Evolutionary conservation across 2,113 vertebrate species (phyloP).

Genomic region (Austrofundulus limnaeus): DNA sequence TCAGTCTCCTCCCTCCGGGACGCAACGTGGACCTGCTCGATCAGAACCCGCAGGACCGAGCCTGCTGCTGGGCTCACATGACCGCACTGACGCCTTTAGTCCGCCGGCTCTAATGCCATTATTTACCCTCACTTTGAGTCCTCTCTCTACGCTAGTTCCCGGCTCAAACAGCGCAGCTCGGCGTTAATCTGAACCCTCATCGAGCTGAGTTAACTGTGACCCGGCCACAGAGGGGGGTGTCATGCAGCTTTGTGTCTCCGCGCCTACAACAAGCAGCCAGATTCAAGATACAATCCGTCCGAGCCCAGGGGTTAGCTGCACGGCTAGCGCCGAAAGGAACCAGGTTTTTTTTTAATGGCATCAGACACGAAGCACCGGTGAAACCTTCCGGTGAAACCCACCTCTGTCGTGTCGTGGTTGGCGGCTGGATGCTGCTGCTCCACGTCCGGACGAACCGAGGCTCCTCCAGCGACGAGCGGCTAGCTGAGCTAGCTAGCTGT

Average conservation of each 20-base stretch:
- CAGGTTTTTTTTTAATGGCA: background rate
- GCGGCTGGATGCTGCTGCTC: background rate
- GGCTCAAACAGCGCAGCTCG: no score
- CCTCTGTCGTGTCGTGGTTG: slow-evolving; percentile 29
- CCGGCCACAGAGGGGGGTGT: no score
- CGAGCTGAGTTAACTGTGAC: background rate
- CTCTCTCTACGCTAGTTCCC: no score
- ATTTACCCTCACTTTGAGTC: background rate
- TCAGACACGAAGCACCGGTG: background rate
- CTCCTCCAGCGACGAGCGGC: slow-evolving; percentile 11
- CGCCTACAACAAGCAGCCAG: no score
- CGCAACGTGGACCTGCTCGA: background rate
- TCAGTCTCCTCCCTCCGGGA: background rate
- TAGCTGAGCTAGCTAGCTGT: slow-evolving; percentile 31
- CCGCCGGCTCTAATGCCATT: background rate
- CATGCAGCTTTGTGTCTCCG: background rate
- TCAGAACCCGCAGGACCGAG: background rate
- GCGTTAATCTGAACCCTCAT: no score
- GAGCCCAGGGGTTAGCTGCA: slow-evolving; percentile 23
- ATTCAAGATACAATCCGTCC: no score
- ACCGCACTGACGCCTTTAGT: background rate
- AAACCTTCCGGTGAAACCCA: slow-evolving; percentile 28
- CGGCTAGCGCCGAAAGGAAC: slow-evolving; percentile 13
- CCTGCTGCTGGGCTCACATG: background rate
- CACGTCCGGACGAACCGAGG: slow-evolving; percentile 2